Conservation (phyloP, 2,797 vertebrate genomes). For the Alauda arvensis region DNA sequence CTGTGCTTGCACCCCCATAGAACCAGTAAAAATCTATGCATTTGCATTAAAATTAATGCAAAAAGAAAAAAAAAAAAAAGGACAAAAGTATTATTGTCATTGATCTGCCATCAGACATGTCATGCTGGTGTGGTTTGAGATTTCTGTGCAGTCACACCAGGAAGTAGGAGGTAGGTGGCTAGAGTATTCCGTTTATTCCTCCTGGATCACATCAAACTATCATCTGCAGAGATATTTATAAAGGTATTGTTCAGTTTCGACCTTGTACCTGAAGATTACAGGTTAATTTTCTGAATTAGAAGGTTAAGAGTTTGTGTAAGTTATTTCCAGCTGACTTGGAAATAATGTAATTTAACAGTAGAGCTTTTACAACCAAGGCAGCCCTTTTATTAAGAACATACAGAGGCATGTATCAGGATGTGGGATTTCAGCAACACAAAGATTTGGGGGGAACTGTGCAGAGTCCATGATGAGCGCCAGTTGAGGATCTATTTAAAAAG, state of each 20-base stretch:
- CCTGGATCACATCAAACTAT: neutral
- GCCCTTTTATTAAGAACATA: neutral
- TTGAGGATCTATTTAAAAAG: neutral
- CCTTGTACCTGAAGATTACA: neutral
- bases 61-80: neutral
- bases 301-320: neutral
- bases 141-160: neutral
- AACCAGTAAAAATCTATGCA: neutral
- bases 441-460: neutral
- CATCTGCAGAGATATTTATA: neutral
- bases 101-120: neutral
- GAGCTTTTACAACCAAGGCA: neutral
- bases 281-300: neutral
- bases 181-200: neutral
- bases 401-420: fast-evolving
- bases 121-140: neutral
- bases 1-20: fast-evolving
- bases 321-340: neutral
- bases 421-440: neutral
- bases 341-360: neutral
- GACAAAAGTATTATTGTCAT: neutral
- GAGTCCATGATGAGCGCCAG: fast-evolving
- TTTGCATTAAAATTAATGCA: neutral
- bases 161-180: neutral
- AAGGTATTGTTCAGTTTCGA: neutral